A percentile compares a stretch with the other conserved stretches of the same genome.
These are phyloP conservation scores for Hippopotamus amphibius DNA, from an alignment of 2,113 vertebrate genomes.

Conservation along the genomic window DNA sequence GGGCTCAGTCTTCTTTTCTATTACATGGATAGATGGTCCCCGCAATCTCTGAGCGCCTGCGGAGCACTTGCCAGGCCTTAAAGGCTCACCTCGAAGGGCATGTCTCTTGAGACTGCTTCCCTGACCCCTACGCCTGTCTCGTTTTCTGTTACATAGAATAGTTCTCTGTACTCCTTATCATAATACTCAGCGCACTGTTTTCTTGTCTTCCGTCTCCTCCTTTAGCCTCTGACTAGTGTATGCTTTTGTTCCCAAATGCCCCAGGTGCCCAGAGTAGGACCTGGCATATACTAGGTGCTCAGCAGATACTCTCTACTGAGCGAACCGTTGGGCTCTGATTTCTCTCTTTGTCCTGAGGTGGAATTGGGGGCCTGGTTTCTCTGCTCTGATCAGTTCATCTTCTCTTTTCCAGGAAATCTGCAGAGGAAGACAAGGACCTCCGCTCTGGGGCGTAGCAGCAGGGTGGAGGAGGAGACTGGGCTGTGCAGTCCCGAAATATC, in stretches of 20 bases:
- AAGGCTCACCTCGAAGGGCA: not conserved
- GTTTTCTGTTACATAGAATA: not conserved
- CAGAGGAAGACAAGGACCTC: not conserved
- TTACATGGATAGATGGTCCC: not conserved
- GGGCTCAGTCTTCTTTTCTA: not conserved
- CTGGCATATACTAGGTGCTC: not conserved
- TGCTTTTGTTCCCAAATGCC: not conserved
- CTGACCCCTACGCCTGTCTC: not conserved
- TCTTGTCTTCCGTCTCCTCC: not conserved
- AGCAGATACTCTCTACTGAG: not conserved
- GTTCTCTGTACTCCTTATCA: not conserved
- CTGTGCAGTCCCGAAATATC: not conserved
- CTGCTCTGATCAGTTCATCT: not conserved
- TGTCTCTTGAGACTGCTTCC: not conserved
- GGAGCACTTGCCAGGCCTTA: not conserved
- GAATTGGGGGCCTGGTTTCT: not conserved
- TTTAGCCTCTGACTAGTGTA: not conserved
- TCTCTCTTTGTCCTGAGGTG: conserved; percentile 5
- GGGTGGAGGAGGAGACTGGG: not conserved
- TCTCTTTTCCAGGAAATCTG: conserved; percentile 4
- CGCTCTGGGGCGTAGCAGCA: not conserved
- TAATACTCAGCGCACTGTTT: not conserved
- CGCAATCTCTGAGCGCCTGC: not conserved
- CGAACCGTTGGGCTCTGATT: not conserved
- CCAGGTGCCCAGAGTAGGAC: not conserved